A percentile compares a stretch with the other conserved stretches of the same genome.
phyloP scores from a whole-genome alignment of 2,797 vertebrate species.

The Stomatorhinus walkeri region DNA sequence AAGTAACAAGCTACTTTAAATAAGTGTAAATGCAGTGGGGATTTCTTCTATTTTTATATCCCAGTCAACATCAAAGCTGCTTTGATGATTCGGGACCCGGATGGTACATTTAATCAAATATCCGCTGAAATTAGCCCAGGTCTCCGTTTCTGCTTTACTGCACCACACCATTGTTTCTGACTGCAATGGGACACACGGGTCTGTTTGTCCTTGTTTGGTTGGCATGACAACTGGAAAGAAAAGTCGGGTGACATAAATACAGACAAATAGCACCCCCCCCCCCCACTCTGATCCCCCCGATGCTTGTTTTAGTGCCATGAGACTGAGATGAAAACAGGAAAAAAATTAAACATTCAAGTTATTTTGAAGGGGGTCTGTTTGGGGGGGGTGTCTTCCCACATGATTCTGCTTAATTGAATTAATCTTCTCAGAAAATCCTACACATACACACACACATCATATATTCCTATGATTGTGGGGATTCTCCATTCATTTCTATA shows the following conservation, averaged over 20 bases:
- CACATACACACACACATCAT: background rate
- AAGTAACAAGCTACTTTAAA: background rate
- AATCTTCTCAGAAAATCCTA: background rate
- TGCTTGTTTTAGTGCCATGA: background rate
- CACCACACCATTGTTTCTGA: background rate
- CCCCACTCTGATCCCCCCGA: background rate
- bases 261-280: background rate
- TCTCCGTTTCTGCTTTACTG: background rate
- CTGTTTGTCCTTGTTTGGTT: background rate
- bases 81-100: background rate
- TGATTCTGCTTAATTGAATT: background rate
- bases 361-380: background rate
- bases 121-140: background rate
- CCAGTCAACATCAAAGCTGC: background rate
- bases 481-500: background rate
- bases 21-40: background rate
- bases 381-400: background rate
- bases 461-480: background rate
- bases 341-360: background rate
- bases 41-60: background rate
- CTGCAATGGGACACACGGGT: background rate
- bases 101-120: background rate
- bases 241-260: background rate
- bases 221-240: background rate
- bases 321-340: background rate